Base-by-base conservation (phyloP, 2,797 vertebrate species). In the Valencia hispanica region DNA sequence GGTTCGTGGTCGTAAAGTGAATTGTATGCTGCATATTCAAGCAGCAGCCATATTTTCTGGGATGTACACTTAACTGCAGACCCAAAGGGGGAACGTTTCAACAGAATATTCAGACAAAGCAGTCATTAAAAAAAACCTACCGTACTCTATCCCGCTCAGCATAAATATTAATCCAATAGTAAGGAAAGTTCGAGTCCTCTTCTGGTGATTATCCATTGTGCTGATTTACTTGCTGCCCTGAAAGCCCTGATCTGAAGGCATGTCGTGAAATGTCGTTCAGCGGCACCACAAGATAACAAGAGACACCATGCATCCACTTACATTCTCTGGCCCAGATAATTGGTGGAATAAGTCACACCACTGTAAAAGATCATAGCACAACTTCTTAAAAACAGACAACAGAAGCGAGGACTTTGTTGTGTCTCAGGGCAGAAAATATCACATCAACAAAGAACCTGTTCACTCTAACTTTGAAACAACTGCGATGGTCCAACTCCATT, bases 81-180 rank as follows among this genome's bases (percentile, higher is more conserved):
- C 79, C 83, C 17, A 32, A 8, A 15, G 43, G 41, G 9, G 2
- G n/a, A 53, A 27, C 22, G 34, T 39, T 22, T 65, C 8, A 65
- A 39, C 20, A 36, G 18, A 2, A 41, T 10, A 5, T 15, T 47
- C 8, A 0, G 43, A 61, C 30, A 70, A 84, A 89, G 68, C 77
- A 63, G 70, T 68, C 59, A 79, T 55, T 27, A 70, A 65, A 53
- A 65, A 66, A 32, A 79, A 90, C 95, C 93, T 79, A 97, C 96
- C 96, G 36, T 97, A 97, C 86, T 97, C 96, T 8, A 97, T 91
- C 57, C 96, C 96, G 68, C 94, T 96, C 51, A 96, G 84, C 73
- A 96, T 91, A 81, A 96, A 97, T 77, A 96, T 94, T 48, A 96
- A 88, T 73, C 96, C 96, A 34, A 96, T 96, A 45, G 94, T 95